Base-by-base conservation (phyloP, 2,888 invertebrate genomes). In the Melolontha melolontha region DNA sequence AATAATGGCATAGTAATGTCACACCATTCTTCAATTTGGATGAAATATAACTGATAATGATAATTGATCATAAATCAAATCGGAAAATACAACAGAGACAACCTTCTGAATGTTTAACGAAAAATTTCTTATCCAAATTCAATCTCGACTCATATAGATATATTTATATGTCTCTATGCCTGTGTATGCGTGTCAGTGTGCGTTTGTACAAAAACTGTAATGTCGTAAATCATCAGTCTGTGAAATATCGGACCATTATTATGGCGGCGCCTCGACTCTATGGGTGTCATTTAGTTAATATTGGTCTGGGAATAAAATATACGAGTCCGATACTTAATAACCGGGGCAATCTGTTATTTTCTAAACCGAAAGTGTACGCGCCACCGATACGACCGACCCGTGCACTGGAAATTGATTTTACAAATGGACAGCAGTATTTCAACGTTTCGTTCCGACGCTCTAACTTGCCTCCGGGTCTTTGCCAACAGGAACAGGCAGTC, bases 251-350 rank as follows among this genome's bases (percentile, higher is more conserved):
- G 70, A 55, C 39, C 63, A 55, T 66, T 70, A 70, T 69, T 72
- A 71, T 68, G 70, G 69, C 70, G 70, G 70, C 71, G 71, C 66
- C 69, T 67, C 72, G 55, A 68, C 67, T 72, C 70, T 69, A 71
- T 71, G 69, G 72, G 69, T 67, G 71, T 72, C 71, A 71, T 73
- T 73, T 73, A 75, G 72, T 75, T 75, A 74, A 75, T 75, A 75
- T 75, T 69, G 73, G 68, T 63, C 69, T 54, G 70, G 67, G 70
- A 73, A 72, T 71, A 72, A 74, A 75, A 73, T 74, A 75, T 72
- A 72, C 70, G 70, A 50, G 63, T 65, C 71, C 70, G 68, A 72
- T 74, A 71, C 71, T 70, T 73, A 75, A 73, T 73, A 73, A 73
- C 72, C 67, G 69, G 64, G 63, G 67, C 71, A 50, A 66, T 68